Evolutionary conservation across 1,140 invertebrate species (phyloP), one percentile per base, ranked within the genome.

Genomic region (Drosophila sturtevanti): DNA sequence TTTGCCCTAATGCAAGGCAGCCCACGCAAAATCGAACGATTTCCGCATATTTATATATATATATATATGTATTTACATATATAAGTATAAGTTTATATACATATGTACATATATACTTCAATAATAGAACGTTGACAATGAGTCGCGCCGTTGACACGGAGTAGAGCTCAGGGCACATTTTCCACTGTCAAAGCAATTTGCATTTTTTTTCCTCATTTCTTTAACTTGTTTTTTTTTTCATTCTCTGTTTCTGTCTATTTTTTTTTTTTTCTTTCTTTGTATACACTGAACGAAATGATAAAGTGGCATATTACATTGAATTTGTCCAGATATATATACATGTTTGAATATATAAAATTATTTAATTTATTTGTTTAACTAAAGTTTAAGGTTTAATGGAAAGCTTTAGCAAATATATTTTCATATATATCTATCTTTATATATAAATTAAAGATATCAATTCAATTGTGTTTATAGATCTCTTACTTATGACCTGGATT

Each of bases 141-240:
- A 68, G 51, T 16, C 16, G 41, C 41, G 41, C 41, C 41, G 41
- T 48, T 48, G 41, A 48, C 41, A 66, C 22, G 16, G 55, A 27
- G 54, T 48, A 48, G 27, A 62, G 76, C 74, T 51, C 41, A 35
- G 41, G 73, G 54, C 63, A 38, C 68, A 61, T 60, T 65, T 70
- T 63, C 31, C 78, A 70, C 78, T 79, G 74, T 68, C 82, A 86
- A 68, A 72, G 75, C 72, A 70, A 86, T 86, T 86, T 86, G 68
- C 78, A 86, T 86, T 27, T 76, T 75, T 31, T 71, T 48, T 48
- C 37, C 37, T 77, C 55, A 27, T 65, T 54, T 67, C 41, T 16
- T 44, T 44, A 44, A 7, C 6, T 9, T 18, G n/a, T n/a, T n/a
- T n/a, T n/a, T n/a, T n/a, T n/a, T n/a, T n/a, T n/a, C n/a, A n/a